Evolutionary conservation across 2,888 invertebrate genomes (phyloP), one percentile per base, ranked within the genome.

Genomic region (Scaptomyza flava): DNA sequence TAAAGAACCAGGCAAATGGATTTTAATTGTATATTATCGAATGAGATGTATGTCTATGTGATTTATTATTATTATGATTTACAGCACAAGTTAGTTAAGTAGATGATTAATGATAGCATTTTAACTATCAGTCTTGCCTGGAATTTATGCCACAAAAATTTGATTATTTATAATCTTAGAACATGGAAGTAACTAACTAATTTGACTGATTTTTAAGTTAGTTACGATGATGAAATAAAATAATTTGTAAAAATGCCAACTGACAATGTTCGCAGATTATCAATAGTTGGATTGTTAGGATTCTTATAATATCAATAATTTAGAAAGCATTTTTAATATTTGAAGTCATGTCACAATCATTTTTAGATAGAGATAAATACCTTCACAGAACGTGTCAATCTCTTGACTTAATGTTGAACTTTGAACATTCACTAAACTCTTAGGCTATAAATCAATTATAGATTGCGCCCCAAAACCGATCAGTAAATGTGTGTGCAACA

Each of bases 371-470:
- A 9, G 6, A 14, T 0, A n/a, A 14, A 38, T 14, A 38, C 14
- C 3, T 41, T 17, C 9, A 3, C 9, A 2, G 30, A 30, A 43
- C 34, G 33, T 42, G 50, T 42, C 43, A 50, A 45, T 20, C 33
- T 31, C 33, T 23, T 17, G 41, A 47, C 52, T 46, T 68, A 20
- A 27, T 51, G 56, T 17, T 34, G 56, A 23, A 31, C 56, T 65
- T 65, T 54, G 46, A 52, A 8, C 34, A 31, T 20, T 43, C 31
- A n/a, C 34, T 56, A 62, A 76, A 20, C 38, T 59, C 67, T 17
- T 7, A 4, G 6, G 50, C 27, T 56, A 65, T 83, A 87, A 83
- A 83, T 87, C 87, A 87, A 79, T 82, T 81, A 87, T 72, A 79
- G 79, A 76, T 81, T 72, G 71, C 23, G 38, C 52, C 54, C 34